Evolutionary conservation across 2,888 invertebrate genomes (phyloP), one percentile per base, ranked within the genome.

Genomic region (Eilema caniola): DNA sequence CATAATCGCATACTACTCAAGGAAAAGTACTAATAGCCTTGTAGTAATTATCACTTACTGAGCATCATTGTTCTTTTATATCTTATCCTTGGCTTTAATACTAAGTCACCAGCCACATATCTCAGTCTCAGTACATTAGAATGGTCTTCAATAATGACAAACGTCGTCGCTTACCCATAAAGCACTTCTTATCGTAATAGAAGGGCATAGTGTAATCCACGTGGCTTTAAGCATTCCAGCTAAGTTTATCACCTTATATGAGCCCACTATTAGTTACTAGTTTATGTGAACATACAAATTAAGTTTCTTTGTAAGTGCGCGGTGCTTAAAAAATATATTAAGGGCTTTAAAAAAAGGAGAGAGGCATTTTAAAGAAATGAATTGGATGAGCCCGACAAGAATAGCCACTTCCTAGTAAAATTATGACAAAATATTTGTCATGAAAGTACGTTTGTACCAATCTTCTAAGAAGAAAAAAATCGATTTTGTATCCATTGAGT

Each of bases 221-320:
- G 63, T 37, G 63, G 71, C 71, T 75, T 75, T 74, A 70, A 71
- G 76, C 75, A 83, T 76, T 81, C 79, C 72, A 72, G 66, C 31
- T 70, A 56, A 75, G 79, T 75, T 79, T 78, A 81, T 73, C 71
- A 68, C 73, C 72, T 66, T 24, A 83, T 77, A 81, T 74, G 66
- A 81, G 72, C 70, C 69, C 66, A 73, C 65, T 69, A 72, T 76
- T 82, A 79, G 73, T 82, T 74, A 76, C 78, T 76, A 82, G 72
- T 80, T 81, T 78, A 80, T 76, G 76, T 72, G 65, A 72, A 71
- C 83, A 78, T 82, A 73, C 78, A 82, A 72, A 71, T 76, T 78
- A 65, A 80, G 70, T 77, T 74, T 41, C 73, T 79, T 73, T 78
- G 72, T 74, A 47, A 73, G 67, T 71, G 70, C 10, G 16, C 69